A percentile compares a stretch with the other conserved stretches of the same genome.
Conservation (phyloP, 2,888 invertebrate species). For the Troilus luridus region DNA sequence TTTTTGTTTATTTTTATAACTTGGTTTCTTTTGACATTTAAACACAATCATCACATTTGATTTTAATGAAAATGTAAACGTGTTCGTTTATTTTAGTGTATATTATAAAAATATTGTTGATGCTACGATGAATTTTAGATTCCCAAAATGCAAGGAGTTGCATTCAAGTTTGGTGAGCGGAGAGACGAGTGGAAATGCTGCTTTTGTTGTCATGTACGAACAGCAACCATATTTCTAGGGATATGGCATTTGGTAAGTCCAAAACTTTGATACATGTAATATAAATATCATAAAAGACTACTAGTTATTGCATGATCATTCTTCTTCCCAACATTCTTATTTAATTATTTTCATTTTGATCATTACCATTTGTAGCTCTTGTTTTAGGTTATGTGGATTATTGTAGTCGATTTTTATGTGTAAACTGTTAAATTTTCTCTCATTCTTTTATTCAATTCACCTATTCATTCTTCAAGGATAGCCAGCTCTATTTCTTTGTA, state of each 20-base stretch:
- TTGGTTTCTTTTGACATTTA: neutral
- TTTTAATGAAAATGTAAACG: neutral
- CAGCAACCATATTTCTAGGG: conserved; percentile 85
- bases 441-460: neutral
- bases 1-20: neutral
- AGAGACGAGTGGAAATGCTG: conserved; percentile 84
- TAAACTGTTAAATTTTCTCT: neutral
- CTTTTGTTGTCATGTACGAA: conserved; percentile 86
- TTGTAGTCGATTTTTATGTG: neutral
- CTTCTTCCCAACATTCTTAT: neutral
- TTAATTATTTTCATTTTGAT: neutral
- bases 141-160: conserved; percentile 64
- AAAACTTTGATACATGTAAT: neutral
- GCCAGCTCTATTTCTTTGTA: neutral
- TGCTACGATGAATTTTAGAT: conserved; percentile 15
- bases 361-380: neutral
- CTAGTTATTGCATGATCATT: neutral
- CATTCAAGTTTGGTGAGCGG: conserved; percentile 65
- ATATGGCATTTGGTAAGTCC: conserved; percentile 87
- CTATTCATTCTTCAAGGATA: neutral
- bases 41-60: neutral
- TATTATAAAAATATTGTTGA: neutral
- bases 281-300: neutral
- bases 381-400: neutral
- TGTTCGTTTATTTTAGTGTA: neutral